Conservation (phyloP, 2,113 vertebrate species). For the Perognathus longimembris region DNA sequence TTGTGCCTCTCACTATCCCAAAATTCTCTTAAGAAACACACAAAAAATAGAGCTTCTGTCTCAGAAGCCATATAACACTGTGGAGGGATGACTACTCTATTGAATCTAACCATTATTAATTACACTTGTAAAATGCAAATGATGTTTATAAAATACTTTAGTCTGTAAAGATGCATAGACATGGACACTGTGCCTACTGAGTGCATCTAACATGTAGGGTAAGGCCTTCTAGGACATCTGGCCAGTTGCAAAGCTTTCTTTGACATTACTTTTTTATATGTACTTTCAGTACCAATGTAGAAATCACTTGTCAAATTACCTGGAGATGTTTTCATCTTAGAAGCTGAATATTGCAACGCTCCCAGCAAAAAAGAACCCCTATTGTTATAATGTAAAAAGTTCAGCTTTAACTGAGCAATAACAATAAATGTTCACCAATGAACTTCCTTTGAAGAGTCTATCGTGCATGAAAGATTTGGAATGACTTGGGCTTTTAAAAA, state of each 20-base stretch:
- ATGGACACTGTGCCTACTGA: not conserved
- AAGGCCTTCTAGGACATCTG: not conserved
- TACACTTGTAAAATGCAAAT: constrained; percentile 15
- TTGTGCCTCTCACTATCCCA: not conserved
- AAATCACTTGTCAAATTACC: constrained; percentile 67
- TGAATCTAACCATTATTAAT: not conserved
- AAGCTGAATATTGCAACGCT: constrained; percentile 54
- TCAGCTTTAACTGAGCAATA: constrained; percentile 40
- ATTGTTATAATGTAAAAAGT: constrained; percentile 59
- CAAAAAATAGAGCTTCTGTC: not conserved
- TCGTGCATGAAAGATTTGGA: constrained; percentile 43
- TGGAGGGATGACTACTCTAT: not conserved
- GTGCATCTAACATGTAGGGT: not conserved
- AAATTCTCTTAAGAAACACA: constrained; percentile 23
- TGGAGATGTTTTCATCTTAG: constrained; percentile 61
- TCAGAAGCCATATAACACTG: constrained; percentile 41
- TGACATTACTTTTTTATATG: constrained; percentile 48
- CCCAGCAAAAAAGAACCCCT: constrained; percentile 32
- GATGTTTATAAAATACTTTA: constrained; percentile 39
- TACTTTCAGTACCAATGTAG: constrained; percentile 51
- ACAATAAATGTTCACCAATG: constrained; percentile 49
- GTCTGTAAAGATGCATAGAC: not conserved
- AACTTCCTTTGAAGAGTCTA: constrained; percentile 25
- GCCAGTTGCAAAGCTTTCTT: constrained; percentile 37
- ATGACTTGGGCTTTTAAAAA: constrained; percentile 47